phyloP scores from a whole-genome alignment of 2,113 vertebrate species.

The Strix uralensis region DNA sequence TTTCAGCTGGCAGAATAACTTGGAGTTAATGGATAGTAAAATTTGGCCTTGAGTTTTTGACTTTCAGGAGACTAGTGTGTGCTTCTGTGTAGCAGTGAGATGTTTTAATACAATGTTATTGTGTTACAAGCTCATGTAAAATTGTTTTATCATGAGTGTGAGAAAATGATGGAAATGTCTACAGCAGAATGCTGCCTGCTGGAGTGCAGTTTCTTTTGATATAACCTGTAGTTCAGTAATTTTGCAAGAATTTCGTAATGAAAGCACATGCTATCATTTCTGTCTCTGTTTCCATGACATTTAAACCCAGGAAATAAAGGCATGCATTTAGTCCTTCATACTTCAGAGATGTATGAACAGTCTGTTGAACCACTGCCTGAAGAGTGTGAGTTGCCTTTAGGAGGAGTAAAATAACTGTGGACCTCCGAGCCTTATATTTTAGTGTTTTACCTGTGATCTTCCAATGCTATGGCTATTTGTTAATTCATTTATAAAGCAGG shows the following conservation, averaged over 20 bases:
- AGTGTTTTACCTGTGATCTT: neutral
- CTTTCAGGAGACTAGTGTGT: neutral
- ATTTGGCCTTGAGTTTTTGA: neutral
- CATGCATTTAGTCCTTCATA: neutral
- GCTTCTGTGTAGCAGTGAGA: neutral
- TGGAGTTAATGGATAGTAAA: neutral
- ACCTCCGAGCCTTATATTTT: neutral
- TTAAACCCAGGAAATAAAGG: conserved; percentile 28
- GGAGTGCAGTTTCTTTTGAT: neutral
- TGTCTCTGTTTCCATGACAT: neutral
- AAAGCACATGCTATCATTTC: neutral
- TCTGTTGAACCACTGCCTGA: neutral
- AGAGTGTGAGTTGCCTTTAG: neutral
- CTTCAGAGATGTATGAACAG: neutral
- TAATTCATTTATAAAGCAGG: neutral
- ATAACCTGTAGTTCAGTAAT: neutral
- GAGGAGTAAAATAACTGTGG: neutral
- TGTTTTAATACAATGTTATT: neutral
- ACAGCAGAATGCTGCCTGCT: neutral
- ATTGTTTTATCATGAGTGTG: neutral
- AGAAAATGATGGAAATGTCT: neutral
- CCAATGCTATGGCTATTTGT: neutral
- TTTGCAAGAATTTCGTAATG: neutral
- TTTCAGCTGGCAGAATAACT: neutral
- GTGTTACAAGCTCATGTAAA: neutral